Base-by-base conservation (phyloP, 1,140 invertebrate species). In the Drosophila parabipectinata region DNA sequence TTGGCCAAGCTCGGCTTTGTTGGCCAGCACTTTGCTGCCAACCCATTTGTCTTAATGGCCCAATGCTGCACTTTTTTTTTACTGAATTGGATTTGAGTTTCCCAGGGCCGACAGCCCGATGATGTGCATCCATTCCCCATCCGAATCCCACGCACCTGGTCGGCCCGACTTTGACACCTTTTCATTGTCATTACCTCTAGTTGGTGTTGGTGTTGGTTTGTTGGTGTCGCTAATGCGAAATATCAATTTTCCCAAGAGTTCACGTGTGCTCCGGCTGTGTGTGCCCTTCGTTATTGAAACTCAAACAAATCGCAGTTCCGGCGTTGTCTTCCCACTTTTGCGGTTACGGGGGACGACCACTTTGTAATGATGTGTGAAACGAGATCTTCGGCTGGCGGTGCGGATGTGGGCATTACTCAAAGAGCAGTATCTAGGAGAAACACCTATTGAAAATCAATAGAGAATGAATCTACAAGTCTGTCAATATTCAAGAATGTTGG, bases 261-360 rank as follows among this genome's bases (percentile, higher is more conserved):
- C 59, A 73, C 72, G 66, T 79, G 44, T 62, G n/a, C 9, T 3
- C 8, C 2, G 32, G 9, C 44, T 54, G 39, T 26, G 30, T 30
- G 45, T 34, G 18, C 62, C 39, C 50, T 60, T 61, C 79, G 34
- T 83, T 75, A 82, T 83, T 84, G 80, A 79, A 75, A 72, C 52
- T 72, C 71, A 53, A 83, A 83, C 82, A 84, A 66, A 79, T 82
- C 67, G 80, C 73, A 84, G 81, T 84, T 84, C 81, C 81, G 81
- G 81, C 72, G 47, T 64, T 53, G 44, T 45, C 37, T 34, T 34
- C 51, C 34, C 18, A 21, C 50, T 32, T 30, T 14, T 76, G 73
- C 64, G 73, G 63, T 77, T 71, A 14, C 32, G 41, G 14, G 34
- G 34, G 21, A 21, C 21, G 21, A 28, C 47, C 72, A 50, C 24